Percentiles rank a stretch among this genome's conserved stretches.
Evolutionary conservation across 2,797 vertebrate species (phyloP).

Genomic region (Typhlichthys eigenmanni): DNA sequence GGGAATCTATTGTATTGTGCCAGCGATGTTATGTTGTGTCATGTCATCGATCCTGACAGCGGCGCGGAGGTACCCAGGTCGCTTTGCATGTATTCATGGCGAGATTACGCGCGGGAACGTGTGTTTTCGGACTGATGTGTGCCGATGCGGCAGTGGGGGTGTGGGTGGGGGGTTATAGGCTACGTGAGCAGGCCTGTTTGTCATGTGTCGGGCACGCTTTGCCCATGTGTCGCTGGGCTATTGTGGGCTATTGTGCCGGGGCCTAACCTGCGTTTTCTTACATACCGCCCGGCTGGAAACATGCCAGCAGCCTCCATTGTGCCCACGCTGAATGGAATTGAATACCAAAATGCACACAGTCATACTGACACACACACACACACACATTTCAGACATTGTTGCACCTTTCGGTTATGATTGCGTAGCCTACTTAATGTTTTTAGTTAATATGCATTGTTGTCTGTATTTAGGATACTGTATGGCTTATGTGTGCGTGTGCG

Average conservation of each 20-base stretch:
- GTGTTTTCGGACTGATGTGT: neutral
- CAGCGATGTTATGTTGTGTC: conserved; percentile 50
- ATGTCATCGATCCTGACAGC: conserved; percentile 38
- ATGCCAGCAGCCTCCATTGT: conserved; percentile 71
- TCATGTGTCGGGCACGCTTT: conserved; percentile 28
- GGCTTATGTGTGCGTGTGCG: neutral
- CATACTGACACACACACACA: conserved; percentile 19
- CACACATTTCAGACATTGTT: conserved; percentile 44
- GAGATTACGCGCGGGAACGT: conserved; percentile 30
- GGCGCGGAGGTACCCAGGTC: conserved; percentile 1
- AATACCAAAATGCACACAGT: conserved; percentile 23
- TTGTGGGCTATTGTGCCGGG: conserved; percentile 60
- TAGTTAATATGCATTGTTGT: neutral
- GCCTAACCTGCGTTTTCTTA: conserved; percentile 14
- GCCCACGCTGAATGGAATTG: conserved; percentile 49
- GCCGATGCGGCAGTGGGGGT: neutral
- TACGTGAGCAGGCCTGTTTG: conserved; percentile 14
- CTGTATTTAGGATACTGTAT: neutral
- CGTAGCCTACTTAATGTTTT: no score
- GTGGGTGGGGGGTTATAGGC: neutral
- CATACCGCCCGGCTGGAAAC: conserved; percentile 58
- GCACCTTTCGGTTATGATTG: conserved; percentile 7
- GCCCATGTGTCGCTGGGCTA: conserved; percentile 22
- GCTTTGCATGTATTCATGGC: conserved; percentile 56
- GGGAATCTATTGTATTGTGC: conserved; percentile 41